These are phyloP conservation scores for Phrynocephalus guinanensis DNA, from an alignment of 2,797 vertebrate genomes.

Conservation along the genomic window DNA sequence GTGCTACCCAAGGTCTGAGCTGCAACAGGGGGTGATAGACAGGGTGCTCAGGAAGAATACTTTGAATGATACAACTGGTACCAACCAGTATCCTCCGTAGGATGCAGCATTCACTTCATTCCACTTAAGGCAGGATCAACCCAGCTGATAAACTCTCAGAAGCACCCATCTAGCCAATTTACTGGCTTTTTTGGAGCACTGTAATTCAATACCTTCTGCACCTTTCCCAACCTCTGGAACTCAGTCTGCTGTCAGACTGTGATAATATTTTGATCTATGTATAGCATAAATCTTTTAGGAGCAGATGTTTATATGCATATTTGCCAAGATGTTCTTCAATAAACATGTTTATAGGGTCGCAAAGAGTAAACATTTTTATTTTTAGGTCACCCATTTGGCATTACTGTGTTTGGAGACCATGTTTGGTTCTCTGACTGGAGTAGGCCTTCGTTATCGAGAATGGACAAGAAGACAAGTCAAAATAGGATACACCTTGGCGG, in stretches of 20 bases:
- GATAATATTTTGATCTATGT: neutral
- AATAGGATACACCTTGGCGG: conserved; percentile 82
- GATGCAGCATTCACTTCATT: too few species aligned
- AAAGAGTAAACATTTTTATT: neutral
- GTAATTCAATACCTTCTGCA: too few species aligned
- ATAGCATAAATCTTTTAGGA: neutral
- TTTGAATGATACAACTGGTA: too few species aligned
- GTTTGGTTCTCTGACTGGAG: conserved; percentile 91
- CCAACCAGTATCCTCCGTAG: too few species aligned
- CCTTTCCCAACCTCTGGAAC: neutral
- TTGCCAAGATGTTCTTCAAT: neutral
- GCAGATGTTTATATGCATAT: neutral
- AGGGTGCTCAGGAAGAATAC: too few species aligned
- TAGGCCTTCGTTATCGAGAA: conserved; percentile 80
- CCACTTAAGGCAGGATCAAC: too few species aligned
- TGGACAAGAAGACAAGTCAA: conserved; percentile 87
- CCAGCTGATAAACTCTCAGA: too few species aligned
- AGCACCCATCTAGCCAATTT: too few species aligned
- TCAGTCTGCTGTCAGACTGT: neutral
- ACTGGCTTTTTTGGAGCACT: too few species aligned
- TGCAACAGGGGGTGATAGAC: too few species aligned
- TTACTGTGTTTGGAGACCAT: conserved; percentile 89
- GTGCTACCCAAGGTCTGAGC: too few species aligned
- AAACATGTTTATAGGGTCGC: neutral
- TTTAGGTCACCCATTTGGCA: conserved; percentile 86